A percentile compares a stretch with the other conserved stretches of the same genome.
Evolutionary conservation across 2,113 vertebrate species (phyloP).

Genomic region (Leptobrachium leishanense): DNA sequence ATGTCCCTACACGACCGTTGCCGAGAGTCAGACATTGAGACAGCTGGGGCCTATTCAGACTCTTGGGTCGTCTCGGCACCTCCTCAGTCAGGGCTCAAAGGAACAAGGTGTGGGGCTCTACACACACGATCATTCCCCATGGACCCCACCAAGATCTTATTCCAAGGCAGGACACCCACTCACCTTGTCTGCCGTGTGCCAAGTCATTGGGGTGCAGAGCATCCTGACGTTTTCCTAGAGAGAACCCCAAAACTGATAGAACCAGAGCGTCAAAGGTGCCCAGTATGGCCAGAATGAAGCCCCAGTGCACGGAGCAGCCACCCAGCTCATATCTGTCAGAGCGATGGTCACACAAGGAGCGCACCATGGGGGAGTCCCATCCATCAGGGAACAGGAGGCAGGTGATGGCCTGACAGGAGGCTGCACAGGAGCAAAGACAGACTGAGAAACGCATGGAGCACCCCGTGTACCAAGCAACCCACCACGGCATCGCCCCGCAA

Average conservation of each 20-base stretch:
- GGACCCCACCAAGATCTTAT: not conserved
- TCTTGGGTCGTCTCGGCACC: too few species aligned
- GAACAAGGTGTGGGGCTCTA: not conserved
- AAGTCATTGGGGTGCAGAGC: conserved; percentile 70
- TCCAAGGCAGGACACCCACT: not conserved
- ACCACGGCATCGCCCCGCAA: not conserved
- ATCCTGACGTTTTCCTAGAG: conserved; percentile 77
- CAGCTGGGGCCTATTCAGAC: too few species aligned
- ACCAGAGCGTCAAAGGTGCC: conserved; percentile 74
- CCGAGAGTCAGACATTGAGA: too few species aligned
- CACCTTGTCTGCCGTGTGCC: conserved; percentile 40
- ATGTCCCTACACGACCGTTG: too few species aligned
- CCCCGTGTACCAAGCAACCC: not conserved
- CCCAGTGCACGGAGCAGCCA: conserved; percentile 77
- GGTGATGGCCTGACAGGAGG: conserved; percentile 71
- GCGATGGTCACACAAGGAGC: conserved; percentile 70
- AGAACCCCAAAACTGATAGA: conserved; percentile 74
- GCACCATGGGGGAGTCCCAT: conserved; percentile 76
- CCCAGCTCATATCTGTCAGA: conserved; percentile 76
- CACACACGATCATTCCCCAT: not conserved
- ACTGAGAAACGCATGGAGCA: not conserved
- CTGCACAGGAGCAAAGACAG: conserved; percentile 18
- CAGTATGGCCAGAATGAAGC: conserved; percentile 75
- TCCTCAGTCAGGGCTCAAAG: too few species aligned
- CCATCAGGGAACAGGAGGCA: conserved; percentile 79